These are phyloP conservation scores for Nothobranchius kuhntae DNA, from an alignment of 2,113 vertebrate species.

Conservation along the genomic window DNA sequence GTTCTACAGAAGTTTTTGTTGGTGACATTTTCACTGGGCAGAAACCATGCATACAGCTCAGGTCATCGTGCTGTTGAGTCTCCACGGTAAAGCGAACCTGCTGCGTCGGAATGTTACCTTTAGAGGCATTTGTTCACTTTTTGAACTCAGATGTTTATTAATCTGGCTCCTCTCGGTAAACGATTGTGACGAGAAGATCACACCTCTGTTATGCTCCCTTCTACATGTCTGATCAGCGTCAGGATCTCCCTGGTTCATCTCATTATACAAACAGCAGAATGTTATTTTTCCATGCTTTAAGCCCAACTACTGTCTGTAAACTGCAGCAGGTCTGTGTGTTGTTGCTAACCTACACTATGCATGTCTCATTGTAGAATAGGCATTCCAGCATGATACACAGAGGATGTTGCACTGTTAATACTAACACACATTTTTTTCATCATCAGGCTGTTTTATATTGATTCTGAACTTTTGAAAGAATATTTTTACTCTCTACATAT, in stretches of 20 bases:
- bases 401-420: slow-evolving; percentile 65
- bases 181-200: background rate
- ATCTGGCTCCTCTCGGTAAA: background rate
- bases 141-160: no score
- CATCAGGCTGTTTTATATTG: slow-evolving; percentile 42
- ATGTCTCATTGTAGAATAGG: slow-evolving; percentile 69
- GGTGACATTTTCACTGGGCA: no score
- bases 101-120: slow-evolving; percentile 32
- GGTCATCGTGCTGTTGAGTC: slow-evolving; percentile 24
- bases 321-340: slow-evolving; percentile 27
- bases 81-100: slow-evolving; percentile 34
- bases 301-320: slow-evolving; percentile 37
- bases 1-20: no score
- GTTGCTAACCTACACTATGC: slow-evolving; percentile 59
- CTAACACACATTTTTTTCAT: slow-evolving; percentile 51
- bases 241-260: slow-evolving; percentile 11
- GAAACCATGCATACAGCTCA: background rate
- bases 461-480: slow-evolving; percentile 31
- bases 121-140: slow-evolving; percentile 8
- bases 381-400: slow-evolving; percentile 64
- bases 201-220: slow-evolving; percentile 21
- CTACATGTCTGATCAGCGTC: slow-evolving; percentile 11
- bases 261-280: slow-evolving; percentile 41
- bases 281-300: slow-evolving; percentile 29
- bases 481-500: slow-evolving; percentile 48